Conservation (phyloP, 2,888 invertebrate species). For the Willowsia nigromaculata region DNA sequence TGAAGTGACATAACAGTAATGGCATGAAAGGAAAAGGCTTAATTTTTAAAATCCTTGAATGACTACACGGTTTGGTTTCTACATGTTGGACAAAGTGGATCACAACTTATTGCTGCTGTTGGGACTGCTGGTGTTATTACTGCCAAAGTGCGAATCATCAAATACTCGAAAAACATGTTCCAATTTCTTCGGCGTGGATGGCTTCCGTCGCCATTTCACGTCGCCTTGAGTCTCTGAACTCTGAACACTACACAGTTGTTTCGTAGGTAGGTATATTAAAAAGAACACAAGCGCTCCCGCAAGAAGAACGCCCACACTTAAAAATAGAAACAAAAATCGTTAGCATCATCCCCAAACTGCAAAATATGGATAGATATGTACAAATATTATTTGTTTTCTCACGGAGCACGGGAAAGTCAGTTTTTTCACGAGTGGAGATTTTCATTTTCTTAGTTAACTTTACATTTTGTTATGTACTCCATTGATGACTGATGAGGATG, state of each 20-base stretch:
- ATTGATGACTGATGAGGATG: background rate
- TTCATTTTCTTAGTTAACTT: background rate
- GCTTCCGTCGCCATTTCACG: background rate
- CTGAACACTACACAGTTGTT: background rate
- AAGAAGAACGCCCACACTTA: background rate
- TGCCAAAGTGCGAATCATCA: background rate
- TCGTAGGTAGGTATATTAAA: background rate
- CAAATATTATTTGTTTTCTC: background rate
- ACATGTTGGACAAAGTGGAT: background rate
- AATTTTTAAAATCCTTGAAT: background rate
- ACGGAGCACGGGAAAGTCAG: background rate
- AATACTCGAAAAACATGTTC: background rate
- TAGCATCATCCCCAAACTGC: background rate
- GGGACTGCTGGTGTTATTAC: too few relatives aligned
- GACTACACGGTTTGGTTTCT: background rate
- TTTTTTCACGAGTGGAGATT: background rate
- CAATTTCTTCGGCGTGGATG: background rate
- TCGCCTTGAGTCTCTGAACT: background rate
- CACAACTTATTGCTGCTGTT: background rate
- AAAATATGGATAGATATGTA: background rate
- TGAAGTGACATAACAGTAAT: background rate
- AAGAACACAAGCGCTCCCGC: background rate
- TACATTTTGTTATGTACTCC: background rate
- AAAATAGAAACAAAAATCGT: slow-evolving; percentile 5
- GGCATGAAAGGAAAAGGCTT: background rate